Evolutionary conservation across 2,888 invertebrate genomes (phyloP).

Genomic region (Chelonus formosanus): DNA sequence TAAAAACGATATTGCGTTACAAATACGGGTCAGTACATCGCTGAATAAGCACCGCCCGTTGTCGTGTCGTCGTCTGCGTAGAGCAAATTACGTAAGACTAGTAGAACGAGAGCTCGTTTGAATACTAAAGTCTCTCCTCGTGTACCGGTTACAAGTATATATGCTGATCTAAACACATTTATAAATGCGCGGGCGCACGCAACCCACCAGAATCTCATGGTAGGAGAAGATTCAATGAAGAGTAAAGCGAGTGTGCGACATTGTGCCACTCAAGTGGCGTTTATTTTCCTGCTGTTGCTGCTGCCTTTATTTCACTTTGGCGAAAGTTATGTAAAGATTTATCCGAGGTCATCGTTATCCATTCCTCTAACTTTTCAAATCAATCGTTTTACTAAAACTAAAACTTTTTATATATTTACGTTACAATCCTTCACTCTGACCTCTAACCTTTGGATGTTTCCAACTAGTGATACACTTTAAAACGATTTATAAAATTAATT

Average conservation of each 20-base stretch:
- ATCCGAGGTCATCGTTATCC: slow-evolving; percentile 14
- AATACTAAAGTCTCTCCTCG: slow-evolving; percentile 49
- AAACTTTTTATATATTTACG: background rate
- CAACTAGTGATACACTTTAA: background rate
- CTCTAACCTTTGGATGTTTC: slow-evolving; percentile 2
- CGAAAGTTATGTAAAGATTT: slow-evolving; percentile 50
- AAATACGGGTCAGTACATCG: slow-evolving; percentile 61
- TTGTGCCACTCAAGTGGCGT: slow-evolving; percentile 23
- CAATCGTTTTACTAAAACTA: too few species aligned
- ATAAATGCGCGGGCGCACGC: slow-evolving; percentile 15
- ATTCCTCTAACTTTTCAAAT: background rate
- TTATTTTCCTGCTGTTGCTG: slow-evolving; percentile 38
- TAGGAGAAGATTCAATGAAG: slow-evolving; percentile 31
- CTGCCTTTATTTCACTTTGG: slow-evolving; percentile 47
- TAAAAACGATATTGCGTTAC: slow-evolving; percentile 21
- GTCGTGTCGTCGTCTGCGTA: slow-evolving; percentile 45
- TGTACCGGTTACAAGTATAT: slow-evolving; percentile 26
- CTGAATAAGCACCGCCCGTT: slow-evolving; percentile 55
- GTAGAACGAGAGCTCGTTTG: slow-evolving; percentile 58
- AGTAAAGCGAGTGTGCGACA: slow-evolving; percentile 30
- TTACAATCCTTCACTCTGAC: slow-evolving; percentile 3
- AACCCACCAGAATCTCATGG: slow-evolving; percentile 12
- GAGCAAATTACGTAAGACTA: slow-evolving; percentile 59
- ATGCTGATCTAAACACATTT: slow-evolving; percentile 26
- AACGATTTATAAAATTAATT: too few species aligned